Base-by-base conservation (phyloP, 1,140 invertebrate genomes). In the Rhizoglyphus robini region DNA sequence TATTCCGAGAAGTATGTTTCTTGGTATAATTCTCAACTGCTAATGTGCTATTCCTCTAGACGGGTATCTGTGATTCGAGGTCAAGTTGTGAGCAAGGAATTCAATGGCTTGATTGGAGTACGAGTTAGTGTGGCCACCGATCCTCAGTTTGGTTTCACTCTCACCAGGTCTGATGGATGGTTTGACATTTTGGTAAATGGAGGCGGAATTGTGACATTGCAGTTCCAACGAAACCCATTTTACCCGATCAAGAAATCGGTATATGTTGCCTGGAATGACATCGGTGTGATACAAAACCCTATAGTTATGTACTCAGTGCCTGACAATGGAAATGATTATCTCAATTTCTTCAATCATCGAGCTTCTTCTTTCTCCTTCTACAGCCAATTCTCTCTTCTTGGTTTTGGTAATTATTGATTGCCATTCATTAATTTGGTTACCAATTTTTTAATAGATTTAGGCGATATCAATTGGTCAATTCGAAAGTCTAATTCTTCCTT, bases 31-130 rank as follows among this genome's bases (percentile, higher is more conserved):
- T 46, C n/a, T n/a, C n/a, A n/a, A n/a, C n/a, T n/a, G n/a, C n/a
- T 20, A 27, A 34, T 31, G 47, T 49, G 49, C 63, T 51, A 36
- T 61, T 67, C 58, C 32, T 23, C 13, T 82, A 98, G 94, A 79
- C 90, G 95, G 76, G 93, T 96, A 70, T 93, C 95, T 71, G 93
- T 99, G 72, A 95, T 99, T 82, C 84, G 96, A 73, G 96, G 96
- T 67, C 87, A 90, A 78, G 92, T 98, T 68, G 83, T 96, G 65
- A 84, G 86, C 65, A 88, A 94, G 79, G 91, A 68, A 31, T 51
- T 90, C 68, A 85, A 94, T 65, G 91, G 94, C 65, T 87, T 99
- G 75, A 87, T 93, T 73, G 94, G 94, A 71, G 92, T 98, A 71
- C 81, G 94, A 68, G 93, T 99, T n/a, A 90, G 88, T 46, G 90